Base-by-base conservation (phyloP, 2,888 invertebrate species). In the Bombylius discolor region DNA sequence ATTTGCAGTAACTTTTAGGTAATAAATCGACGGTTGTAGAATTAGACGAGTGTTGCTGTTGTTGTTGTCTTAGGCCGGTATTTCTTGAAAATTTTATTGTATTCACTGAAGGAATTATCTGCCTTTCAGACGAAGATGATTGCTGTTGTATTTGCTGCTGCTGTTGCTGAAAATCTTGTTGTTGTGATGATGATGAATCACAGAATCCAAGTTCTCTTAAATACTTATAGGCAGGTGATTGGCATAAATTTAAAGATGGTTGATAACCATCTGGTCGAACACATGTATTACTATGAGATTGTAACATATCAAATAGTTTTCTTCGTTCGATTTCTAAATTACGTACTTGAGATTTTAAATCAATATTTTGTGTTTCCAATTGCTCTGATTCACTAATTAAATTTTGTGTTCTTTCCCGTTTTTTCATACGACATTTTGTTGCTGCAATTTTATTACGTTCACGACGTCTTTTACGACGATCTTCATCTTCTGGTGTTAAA, bases 401-500 rank as follows among this genome's bases (percentile, higher is more conserved):
- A 68, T 90, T 90, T 64, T 85, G 84, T 3, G 91, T 92, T 62
- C 89, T 82, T 70, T 92, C 91, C 46, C 93, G 85, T 72, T 94
- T 94, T 80, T 94, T 94, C 79, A 93, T 81, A 62, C 94, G 83
- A 70, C 94, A 94, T 73, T 94, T 94, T 12, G 94, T 94, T 58
- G 94, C 94, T 53, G 94, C 94, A 62, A 94, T 89, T 77, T 94
- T 94, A 74, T 94, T 94, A 64, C 93, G 79, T 74, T 94, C 94
- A 66, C 94, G 82, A 67, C 94, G 79, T 56, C 91, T 80, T 58
- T 88, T 78, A 56, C 93, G 80, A 44, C 93, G 80, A 68, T 92
- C 93, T 75, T 93, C 93, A 68, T 93, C 93, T 77, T 93, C 93
- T 51, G 89, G 88, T 11, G 94, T 93, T 62, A 93, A 75, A 65